These are phyloP conservation scores for Sterrhoptilus dennistouni DNA, from an alignment of 2,113 vertebrate genomes.

Conservation along the genomic window DNA sequence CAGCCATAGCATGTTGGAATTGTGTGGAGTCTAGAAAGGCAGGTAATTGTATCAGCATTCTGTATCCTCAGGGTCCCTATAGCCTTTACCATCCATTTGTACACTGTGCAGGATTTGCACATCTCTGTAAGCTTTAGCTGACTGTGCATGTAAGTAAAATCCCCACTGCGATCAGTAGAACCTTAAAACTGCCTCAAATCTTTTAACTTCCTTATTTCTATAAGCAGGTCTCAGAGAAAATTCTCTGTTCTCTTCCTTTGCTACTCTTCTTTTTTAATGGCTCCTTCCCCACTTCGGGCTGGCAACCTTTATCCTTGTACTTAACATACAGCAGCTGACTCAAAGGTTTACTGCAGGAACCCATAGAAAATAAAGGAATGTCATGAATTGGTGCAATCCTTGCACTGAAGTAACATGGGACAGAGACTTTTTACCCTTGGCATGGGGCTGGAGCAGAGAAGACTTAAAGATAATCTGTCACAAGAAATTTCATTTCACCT, in stretches of 20 bases:
- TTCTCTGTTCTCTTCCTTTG: not conserved
- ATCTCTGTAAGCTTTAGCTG: not conserved
- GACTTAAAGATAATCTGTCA: not conserved
- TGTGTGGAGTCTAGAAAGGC: not conserved
- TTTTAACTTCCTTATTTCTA: not conserved
- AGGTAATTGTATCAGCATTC: not conserved
- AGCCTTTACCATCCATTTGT: not conserved
- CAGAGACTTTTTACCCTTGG: not conserved
- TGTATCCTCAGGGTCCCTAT: not conserved
- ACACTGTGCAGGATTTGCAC: not conserved
- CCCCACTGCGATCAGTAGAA: not conserved
- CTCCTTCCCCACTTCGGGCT: not conserved
- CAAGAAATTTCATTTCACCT: not conserved
- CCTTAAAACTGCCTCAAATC: not conserved
- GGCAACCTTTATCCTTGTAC: not conserved
- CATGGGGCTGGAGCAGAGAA: not conserved
- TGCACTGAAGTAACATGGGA: not conserved
- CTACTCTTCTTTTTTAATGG: not conserved
- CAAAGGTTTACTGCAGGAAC: not conserved
- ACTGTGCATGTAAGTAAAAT: not conserved
- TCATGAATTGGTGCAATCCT: not conserved
- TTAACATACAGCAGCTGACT: not conserved
- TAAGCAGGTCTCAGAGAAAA: not conserved
- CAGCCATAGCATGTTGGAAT: not conserved
- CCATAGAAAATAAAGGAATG: not conserved